Base-by-base conservation (phyloP, 2,797 vertebrate species). In the Gobionotothen gibberifrons region DNA sequence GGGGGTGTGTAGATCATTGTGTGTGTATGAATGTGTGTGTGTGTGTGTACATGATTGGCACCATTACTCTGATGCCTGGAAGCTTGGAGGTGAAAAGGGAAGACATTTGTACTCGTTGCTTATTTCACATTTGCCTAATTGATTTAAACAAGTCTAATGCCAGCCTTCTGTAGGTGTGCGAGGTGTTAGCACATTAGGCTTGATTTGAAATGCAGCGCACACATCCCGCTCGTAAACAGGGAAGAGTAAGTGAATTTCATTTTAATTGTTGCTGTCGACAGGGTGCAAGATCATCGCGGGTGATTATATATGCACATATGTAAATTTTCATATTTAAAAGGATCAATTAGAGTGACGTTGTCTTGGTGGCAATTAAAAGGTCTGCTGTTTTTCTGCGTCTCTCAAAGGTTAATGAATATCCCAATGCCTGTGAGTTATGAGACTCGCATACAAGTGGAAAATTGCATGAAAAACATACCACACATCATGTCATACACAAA, bases 281-380 rank as follows among this genome's bases (percentile, higher is more conserved):
- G 91, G 92, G 92, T 93, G 92, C 86, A 85, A 87, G 93, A 94
- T 95, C 91, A 93, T 89, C 83, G 90, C 69, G 48, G 85, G 76
- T 90, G 90, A 93, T 94, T 92, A 94, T 93, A 85, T 89, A 94
- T 94, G 93, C 93, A 93, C 91, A 91, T 93, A 94, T 94, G 94
- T 94, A 92, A 94, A 94, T 94, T 81, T 92, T 93, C 91, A 86
- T 91, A 94, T 93, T 94, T 93, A 93, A 94, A 94, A 95, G 87
- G 90, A 87, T 92, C 90, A 93, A 93, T 95, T 94, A 90, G 91
- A 92, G 85, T 91, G 91, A 94, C 90, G 92, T 93, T 93, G 87
- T 93, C 86, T 83, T 80, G 88, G 89, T 85, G 76, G 81, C 92
- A 94, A 94, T 94, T 94, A 92, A 94, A 93, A 93, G 92, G 92